Evolutionary conservation across 2,797 vertebrate genomes (phyloP), one percentile per base, ranked within the genome.

Genomic region (Trichosurus vulpecula): DNA sequence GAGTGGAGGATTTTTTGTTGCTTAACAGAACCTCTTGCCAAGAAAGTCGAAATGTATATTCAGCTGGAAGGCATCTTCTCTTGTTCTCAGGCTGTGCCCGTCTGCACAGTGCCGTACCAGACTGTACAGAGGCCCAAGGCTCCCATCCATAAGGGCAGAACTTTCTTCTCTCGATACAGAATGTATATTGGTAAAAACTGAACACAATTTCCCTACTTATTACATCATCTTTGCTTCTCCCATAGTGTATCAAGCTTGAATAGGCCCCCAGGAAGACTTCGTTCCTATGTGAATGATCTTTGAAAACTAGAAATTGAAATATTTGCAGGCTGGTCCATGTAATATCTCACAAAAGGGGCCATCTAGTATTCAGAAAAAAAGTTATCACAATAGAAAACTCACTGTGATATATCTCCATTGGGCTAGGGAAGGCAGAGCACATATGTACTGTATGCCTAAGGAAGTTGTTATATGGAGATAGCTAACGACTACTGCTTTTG

Each of bases 361-460:
- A 91, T 9, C 92, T n/a, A n/a, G 16, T 74, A 90, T 47, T 90
- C 91, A 93, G 54, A 93, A 91, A 27, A 27, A 95, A 41, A 66
- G 93, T 95, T 92, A 91, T 54, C 25, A 8, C 3, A 61, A 53
- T 91, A 13, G 55, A 96, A 90, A 58, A 95, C 92, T 96, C 52
- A 54, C 31, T 54, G 3, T 0, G 12, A 47, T 47, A 2, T 4
- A 81, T 81, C 22, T 41, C 74, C 41, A 27, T 27, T 27, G 41
- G 25, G 41, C 74, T 31, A 57, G 11, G 30, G 6, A 52, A 52
- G 74, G 81, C 81, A 91, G 93, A 10, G 87, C 91, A 90, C 29
- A 89, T 94, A 41, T n/a, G 16, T 27, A 51, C 27, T 74, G 3
- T 4, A 22, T 56, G 94, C 14, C 31, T 13, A 31, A 91, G 4